Base-by-base conservation (phyloP, 2,888 invertebrate genomes). In the Epinotia brunnichana region DNA sequence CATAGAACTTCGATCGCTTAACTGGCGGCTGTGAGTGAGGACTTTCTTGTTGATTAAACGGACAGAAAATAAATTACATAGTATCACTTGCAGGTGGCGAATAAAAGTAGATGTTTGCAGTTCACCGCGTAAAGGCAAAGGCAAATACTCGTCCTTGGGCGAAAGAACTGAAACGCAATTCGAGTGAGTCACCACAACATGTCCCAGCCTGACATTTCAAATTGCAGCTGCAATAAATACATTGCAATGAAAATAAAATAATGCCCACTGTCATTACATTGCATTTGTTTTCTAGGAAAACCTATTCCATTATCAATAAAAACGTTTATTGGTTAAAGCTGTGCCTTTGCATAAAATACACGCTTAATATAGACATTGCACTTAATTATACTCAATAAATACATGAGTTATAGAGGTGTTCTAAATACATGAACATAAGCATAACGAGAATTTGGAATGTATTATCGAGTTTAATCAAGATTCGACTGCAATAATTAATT, bases 81-180 rank as follows among this genome's bases (percentile, higher is more conserved):
- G n/a, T 24, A n/a, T 57, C 7, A 35, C 35, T 24, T 9, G 9
- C 59, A 59, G n/a, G n/a, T 39, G 17, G n/a, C 35, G 9, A 59
- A 39, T 39, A 39, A 39, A 39, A 29, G n/a, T 29, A 4, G 2
- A 35, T 39, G 35, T 59, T 59, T 59, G n/a, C 59, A 35, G 15
- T 10, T 35, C 35, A 39, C n/a, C 24, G 59, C 1, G n/a, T 29
- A 19, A 29, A 24, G 9, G 19, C 17, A 19, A 60, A 61, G 41
- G 4, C 41, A 41, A n/a, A 41, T 61, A 61, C 11, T 15, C 60
- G 60, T 61, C 60, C 60, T 44, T 44, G 44, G 48, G 15, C 48
- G 44, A 48, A 70, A 48, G 35, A 63, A 63, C 24, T 57, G 15
- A 63, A 70, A 63, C 63, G 70, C 57, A 70, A 63, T 57, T 62